These are phyloP conservation scores for Holcopasites calliopsidis DNA, from an alignment of 1,140 invertebrate species.

Conservation along the genomic window DNA sequence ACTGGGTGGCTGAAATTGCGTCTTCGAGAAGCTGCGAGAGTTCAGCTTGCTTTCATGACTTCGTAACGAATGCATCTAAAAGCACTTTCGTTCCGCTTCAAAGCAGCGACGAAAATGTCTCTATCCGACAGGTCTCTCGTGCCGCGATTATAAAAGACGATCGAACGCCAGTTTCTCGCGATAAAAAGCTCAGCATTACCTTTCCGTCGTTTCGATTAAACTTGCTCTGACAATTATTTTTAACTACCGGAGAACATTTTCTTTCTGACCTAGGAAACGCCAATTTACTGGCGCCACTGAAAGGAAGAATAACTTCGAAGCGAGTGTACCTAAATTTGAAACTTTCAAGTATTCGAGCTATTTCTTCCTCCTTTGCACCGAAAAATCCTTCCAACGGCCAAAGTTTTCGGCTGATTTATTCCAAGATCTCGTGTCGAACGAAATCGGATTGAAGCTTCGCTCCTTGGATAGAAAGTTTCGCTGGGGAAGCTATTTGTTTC, in stretches of 20 bases:
- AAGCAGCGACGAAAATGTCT: constrained; percentile 12
- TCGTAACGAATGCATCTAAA: constrained; percentile 5
- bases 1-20: constrained; percentile 14
- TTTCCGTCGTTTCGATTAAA: not conserved
- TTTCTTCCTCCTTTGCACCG: no score
- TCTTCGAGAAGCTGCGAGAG: not conserved
- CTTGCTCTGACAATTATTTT: no score
- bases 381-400: no score
- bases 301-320: no score
- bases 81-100: constrained; percentile 6
- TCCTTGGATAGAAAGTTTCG: not conserved
- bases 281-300: no score
- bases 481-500: not conserved
- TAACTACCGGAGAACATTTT: no score
- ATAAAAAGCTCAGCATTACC: not conserved
- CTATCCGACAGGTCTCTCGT: not conserved
- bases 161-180: no score
- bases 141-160: not conserved
- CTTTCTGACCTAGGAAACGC: no score
- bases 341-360: no score
- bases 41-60: not conserved
- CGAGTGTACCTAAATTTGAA: no score
- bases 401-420: constrained; percentile 1
- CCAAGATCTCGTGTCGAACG: constrained; percentile 4
- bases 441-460: not conserved